Evolutionary conservation across 2,113 vertebrate species (phyloP).

Genomic region (Antigone vipio): DNA sequence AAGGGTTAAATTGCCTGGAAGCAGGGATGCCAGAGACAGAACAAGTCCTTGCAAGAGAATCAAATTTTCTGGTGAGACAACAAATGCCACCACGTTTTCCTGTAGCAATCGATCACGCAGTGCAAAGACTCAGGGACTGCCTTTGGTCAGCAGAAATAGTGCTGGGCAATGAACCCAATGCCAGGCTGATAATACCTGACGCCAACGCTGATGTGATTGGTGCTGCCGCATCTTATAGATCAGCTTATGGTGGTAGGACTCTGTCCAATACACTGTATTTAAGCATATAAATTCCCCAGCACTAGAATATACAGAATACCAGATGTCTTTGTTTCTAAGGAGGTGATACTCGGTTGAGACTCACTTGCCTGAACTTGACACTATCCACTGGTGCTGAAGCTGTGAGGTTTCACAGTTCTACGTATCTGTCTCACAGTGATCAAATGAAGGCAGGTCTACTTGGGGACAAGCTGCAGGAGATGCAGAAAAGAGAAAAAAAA

Average conservation of each 20-base stretch:
- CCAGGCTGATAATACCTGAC: not conserved
- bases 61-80: not conserved
- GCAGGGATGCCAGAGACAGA: not conserved
- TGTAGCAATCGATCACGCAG: fast-evolving
- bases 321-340: not conserved
- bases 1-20: not conserved
- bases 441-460: not conserved
- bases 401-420: not conserved
- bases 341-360: fast-evolving
- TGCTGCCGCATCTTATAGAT: not conserved
- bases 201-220: fast-evolving
- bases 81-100: not conserved
- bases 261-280: not conserved
- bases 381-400: not conserved
- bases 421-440: too few species aligned
- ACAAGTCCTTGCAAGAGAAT: not conserved
- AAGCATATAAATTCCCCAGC: not conserved
- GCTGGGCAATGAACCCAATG: not conserved
- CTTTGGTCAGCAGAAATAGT: not conserved
- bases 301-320: not conserved
- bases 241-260: not conserved
- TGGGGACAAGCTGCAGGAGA: not conserved
- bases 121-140: not conserved
- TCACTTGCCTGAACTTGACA: not conserved
- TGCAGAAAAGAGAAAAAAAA: not conserved